phyloP scores from a whole-genome alignment of 2,888 invertebrate genomes.

The Dasypogon diadema region DNA sequence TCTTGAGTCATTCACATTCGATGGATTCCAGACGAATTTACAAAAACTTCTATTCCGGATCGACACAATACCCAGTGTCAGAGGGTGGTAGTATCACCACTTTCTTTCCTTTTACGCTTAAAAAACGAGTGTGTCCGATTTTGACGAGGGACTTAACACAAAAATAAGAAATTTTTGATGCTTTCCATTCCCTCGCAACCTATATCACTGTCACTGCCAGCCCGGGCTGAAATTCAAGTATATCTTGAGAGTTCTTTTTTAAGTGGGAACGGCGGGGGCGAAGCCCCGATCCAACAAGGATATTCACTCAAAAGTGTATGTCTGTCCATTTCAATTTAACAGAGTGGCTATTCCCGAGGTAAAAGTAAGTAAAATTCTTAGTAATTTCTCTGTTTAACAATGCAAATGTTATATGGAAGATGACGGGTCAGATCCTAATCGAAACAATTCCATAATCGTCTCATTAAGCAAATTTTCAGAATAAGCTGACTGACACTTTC shows the following conservation, averaged over 20 bases:
- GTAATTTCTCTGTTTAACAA: background rate
- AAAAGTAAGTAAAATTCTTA: background rate
- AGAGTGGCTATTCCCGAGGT: background rate
- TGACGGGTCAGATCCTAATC: background rate
- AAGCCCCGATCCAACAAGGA: background rate
- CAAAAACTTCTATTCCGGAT: background rate
- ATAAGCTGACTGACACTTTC: background rate
- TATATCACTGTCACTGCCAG: constrained; percentile 24
- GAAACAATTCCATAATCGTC: background rate
- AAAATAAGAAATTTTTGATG: constrained; percentile 23
- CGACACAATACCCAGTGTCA: too few species aligned
- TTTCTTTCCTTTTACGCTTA: background rate
- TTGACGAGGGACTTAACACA: constrained; percentile 29
- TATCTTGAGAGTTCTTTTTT: background rate
- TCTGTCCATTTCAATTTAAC: background rate
- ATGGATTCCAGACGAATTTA: background rate
- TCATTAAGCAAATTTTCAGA: background rate
- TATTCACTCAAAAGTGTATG: background rate
- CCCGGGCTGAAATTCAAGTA: constrained; percentile 21
- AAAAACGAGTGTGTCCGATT: constrained; percentile 12
- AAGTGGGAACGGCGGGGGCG: background rate
- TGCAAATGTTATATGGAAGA: background rate
- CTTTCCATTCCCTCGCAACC: background rate
- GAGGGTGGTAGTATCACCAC: background rate
- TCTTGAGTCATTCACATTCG: background rate